phyloP scores from a whole-genome alignment of 2,113 vertebrate genomes.

The Dendropsophus ebraccatus region DNA sequence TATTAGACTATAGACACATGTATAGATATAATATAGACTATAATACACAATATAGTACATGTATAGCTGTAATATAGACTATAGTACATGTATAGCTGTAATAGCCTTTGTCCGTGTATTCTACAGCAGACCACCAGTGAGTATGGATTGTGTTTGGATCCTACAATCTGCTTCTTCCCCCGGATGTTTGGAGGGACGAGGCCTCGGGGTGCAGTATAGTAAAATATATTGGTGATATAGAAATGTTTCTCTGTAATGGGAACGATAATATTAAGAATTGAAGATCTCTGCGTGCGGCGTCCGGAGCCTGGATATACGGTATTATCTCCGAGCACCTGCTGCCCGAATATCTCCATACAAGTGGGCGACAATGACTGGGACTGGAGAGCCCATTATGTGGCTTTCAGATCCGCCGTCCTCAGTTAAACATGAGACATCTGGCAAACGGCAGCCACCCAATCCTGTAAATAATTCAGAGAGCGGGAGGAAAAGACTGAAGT shows the following conservation, averaged over 20 bases:
- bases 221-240: not conserved
- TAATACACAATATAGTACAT: too few relatives aligned
- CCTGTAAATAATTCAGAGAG: slow-evolving; percentile 50
- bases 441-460: slow-evolving; percentile 7
- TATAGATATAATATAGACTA: too few relatives aligned
- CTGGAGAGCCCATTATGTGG: not conserved
- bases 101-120: too few relatives aligned
- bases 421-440: slow-evolving; percentile 31
- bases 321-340: slow-evolving; percentile 33
- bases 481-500: not conserved
- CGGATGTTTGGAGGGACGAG: too few relatives aligned
- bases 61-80: too few relatives aligned
- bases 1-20: too few relatives aligned
- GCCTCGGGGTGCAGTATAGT: not conserved
- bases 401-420: slow-evolving; percentile 1
- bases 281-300: not conserved
- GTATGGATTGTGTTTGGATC: too few relatives aligned
- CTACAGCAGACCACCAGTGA: too few relatives aligned
- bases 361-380: slow-evolving; percentile 4
- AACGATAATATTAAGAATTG: not conserved
- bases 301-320: not conserved
- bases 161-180: too few relatives aligned
- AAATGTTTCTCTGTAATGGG: not conserved
- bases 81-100: too few relatives aligned
- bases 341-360: slow-evolving; percentile 15